Evolutionary conservation across 2,888 invertebrate genomes (phyloP), one percentile per base, ranked within the genome.

Genomic region (Caenorhabditis macrosperma): DNA sequence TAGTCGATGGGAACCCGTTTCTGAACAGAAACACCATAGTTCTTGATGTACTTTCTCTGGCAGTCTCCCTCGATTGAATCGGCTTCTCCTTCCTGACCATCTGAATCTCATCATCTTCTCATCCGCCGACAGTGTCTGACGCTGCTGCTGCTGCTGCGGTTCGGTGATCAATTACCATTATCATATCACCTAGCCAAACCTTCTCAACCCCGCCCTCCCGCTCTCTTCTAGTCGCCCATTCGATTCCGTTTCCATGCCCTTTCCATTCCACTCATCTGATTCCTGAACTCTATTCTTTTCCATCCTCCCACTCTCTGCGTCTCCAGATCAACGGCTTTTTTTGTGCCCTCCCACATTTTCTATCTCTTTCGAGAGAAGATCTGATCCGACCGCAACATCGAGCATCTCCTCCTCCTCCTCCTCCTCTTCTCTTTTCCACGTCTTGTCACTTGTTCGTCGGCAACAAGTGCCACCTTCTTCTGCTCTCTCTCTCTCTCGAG

Each of bases 111-210:
- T 30, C 30, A 28, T 54, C 54, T 54, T 57, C 41, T 24, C 7
- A 24, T 24, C 26, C n/a, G n/a, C 26, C 12, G 10, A 9, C 44
- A n/a, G n/a, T n/a, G n/a, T n/a, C n/a, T n/a, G n/a, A n/a, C 15
- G 38, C 12, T 38, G 5, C 12, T 5, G 38, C 38, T 38, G 15
- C 38, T 9, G 38, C 15, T 15, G 30, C 59, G 68, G 59, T 69
- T 69, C 68, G 52, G 68, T 69, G 68, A 69, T 69, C 68, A 69
- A 69, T 69, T 60, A 57, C 68, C 68, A 60, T 59, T 69, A 69
- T 69, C 68, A 69, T 69, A 69, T 69, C 68, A 69, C 68, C 50
- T 52, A 26, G 24, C 44, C 38, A 68, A 55, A 41, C 30, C 30
- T 54, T 10, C n/a, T n/a, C 20, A 46, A 54, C 54, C 30, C 28